These are phyloP conservation scores for Fregata magnificens DNA, from an alignment of 2,113 vertebrate genomes.

Conservation along the genomic window DNA sequence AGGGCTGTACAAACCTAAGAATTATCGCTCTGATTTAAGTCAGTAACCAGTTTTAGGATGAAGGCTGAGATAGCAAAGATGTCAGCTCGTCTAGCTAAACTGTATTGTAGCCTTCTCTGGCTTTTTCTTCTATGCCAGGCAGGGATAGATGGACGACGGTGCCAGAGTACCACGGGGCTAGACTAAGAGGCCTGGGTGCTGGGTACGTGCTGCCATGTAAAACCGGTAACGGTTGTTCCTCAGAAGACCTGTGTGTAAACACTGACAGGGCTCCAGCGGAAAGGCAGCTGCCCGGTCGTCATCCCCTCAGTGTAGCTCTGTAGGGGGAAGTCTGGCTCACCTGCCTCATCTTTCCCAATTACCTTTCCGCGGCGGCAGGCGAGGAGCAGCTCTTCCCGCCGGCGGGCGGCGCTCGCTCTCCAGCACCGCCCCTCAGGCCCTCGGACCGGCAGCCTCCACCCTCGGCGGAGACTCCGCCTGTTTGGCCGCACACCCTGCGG, in stretches of 20 bases:
- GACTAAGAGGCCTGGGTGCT: too few species aligned
- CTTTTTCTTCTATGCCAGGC: not conserved
- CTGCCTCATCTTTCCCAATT: accelerated
- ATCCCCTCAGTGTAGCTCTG: accelerated
- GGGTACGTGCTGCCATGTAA: not conserved
- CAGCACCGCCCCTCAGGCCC: not conserved
- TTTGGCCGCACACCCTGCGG: not conserved
- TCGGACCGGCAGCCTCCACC: not conserved
- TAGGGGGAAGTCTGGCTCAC: not conserved
- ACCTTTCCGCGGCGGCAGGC: not conserved
- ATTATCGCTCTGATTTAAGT: not conserved
- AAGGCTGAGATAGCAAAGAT: not conserved
- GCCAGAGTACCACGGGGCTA: not conserved
- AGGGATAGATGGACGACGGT: accelerated
- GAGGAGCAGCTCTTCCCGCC: not conserved
- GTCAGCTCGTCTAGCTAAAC: not conserved
- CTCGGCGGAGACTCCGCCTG: not conserved
- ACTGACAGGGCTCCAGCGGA: not conserved
- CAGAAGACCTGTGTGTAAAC: not conserved
- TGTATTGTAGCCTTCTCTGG: not conserved
- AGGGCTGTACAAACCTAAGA: not conserved
- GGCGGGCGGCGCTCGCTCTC: not conserved
- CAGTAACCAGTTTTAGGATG: not conserved
- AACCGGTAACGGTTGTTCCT: not conserved
- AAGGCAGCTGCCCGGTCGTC: too few species aligned